Evolutionary conservation across 1,140 invertebrate species (phyloP).

Genomic region (Daktulosphaira vitifoliae): DNA sequence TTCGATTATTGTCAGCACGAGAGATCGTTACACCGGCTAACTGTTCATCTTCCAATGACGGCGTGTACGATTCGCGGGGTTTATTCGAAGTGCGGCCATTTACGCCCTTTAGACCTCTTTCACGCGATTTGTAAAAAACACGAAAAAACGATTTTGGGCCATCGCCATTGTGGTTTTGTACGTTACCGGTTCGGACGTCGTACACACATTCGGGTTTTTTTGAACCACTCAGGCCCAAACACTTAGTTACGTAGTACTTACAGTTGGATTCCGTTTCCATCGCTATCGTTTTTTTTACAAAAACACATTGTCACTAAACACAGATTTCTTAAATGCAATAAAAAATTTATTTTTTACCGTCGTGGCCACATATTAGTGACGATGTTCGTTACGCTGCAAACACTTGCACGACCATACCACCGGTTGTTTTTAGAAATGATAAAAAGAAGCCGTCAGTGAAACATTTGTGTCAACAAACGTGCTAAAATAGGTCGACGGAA

Average conservation of each 20-base stretch:
- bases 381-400: no score
- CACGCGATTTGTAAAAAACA: constrained; percentile 5
- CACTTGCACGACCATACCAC: no score
- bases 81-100: no score
- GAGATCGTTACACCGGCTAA: background rate
- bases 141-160: constrained; percentile 15
- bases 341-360: no score
- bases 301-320: background rate
- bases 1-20: background rate
- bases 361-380: no score
- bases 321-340: background rate
- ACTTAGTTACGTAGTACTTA: constrained; percentile 27
- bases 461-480: constrained; percentile 29
- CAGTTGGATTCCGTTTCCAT: constrained; percentile 21
- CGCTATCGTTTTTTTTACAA: background rate
- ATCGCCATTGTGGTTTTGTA: background rate
- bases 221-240: background rate
- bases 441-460: constrained; percentile 2
- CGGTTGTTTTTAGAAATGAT: no score
- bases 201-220: constrained; percentile 20
- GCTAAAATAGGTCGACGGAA: no score
- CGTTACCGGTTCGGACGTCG: constrained; percentile 17
- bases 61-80: constrained; percentile 3
- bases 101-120: background rate
- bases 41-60: background rate